Evolutionary conservation across 2,888 invertebrate genomes (phyloP).

Genomic region (Pseudoips prasinana): DNA sequence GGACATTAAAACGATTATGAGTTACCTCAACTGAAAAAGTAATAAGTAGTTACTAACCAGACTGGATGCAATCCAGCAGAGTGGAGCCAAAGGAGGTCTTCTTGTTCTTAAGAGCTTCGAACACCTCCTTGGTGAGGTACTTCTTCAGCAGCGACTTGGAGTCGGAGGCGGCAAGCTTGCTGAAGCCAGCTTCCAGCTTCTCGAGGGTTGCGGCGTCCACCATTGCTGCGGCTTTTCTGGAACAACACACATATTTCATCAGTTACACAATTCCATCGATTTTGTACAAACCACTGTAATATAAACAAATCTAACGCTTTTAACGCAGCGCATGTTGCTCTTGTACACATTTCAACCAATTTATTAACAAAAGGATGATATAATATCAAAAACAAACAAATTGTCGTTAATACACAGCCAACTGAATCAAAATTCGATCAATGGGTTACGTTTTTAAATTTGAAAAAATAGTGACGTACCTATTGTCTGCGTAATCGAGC

Average conservation of each 20-base stretch:
- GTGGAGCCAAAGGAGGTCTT: slow-evolving; percentile 97
- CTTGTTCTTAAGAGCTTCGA: slow-evolving; percentile 95
- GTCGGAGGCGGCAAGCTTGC: slow-evolving; percentile 93
- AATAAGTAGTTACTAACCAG: slow-evolving; percentile 90
- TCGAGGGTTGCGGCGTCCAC: slow-evolving; percentile 95
- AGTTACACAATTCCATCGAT: slow-evolving; percentile 12
- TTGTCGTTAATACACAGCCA: no score
- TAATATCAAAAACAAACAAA: no score
- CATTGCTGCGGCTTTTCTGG: slow-evolving; percentile 90
- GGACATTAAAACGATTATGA: no score
- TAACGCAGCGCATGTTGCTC: slow-evolving; percentile 74
- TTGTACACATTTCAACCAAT: slow-evolving; percentile 62
- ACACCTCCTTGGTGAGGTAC: slow-evolving; percentile 94
- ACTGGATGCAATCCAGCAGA: slow-evolving; percentile 96
- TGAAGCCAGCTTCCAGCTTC: slow-evolving; percentile 95
- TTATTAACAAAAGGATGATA: slow-evolving; percentile 13
- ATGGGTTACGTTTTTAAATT: slow-evolving; percentile 32
- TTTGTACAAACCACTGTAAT: slow-evolving; percentile 10
- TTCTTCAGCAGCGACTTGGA: slow-evolving; percentile 98
- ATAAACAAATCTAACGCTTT: slow-evolving; percentile 66
- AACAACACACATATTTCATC: slow-evolving; percentile 48
- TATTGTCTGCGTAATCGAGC: slow-evolving; percentile 43
- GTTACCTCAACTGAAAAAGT: no score
- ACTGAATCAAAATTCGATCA: no score
- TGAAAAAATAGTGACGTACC: slow-evolving; percentile 59